Evolutionary conservation across 2,797 vertebrate species (phyloP).

Genomic region (Chiloscyllium punctatum): DNA sequence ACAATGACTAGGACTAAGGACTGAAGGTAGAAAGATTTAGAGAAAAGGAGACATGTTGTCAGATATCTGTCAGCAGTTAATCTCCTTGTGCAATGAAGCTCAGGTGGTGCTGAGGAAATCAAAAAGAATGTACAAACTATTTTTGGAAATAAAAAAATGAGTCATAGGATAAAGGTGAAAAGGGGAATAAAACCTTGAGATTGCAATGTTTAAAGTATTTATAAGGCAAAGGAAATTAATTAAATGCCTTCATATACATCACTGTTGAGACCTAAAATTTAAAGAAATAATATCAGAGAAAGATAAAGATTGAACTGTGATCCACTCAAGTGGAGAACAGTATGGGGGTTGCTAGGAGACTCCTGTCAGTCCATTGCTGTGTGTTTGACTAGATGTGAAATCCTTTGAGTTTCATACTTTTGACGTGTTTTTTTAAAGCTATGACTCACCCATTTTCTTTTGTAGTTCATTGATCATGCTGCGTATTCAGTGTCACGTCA

Average conservation of each 20-base stretch:
- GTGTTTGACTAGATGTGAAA: background rate
- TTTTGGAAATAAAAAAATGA: background rate
- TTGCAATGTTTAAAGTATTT: constrained; percentile 6
- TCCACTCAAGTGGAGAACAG: background rate
- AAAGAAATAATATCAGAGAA: background rate
- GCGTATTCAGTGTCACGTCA: background rate
- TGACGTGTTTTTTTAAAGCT: background rate
- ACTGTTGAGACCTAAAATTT: background rate
- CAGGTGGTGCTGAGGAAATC: background rate
- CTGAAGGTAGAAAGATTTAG: background rate
- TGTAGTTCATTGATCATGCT: background rate
- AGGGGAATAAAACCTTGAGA: background rate
- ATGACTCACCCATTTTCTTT: background rate
- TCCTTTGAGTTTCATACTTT: background rate
- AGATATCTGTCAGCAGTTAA: background rate
- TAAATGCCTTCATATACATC: background rate
- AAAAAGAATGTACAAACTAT: background rate
- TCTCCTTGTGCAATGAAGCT: background rate
- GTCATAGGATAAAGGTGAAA: background rate
- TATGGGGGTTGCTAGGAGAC: background rate
- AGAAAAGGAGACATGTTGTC: background rate
- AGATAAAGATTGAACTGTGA: background rate
- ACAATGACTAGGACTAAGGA: background rate
- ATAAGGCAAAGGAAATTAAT: background rate
- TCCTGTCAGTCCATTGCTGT: background rate